Base-by-base conservation (phyloP, 2,797 vertebrate genomes). In the Phrynocephalus guinanensis region DNA sequence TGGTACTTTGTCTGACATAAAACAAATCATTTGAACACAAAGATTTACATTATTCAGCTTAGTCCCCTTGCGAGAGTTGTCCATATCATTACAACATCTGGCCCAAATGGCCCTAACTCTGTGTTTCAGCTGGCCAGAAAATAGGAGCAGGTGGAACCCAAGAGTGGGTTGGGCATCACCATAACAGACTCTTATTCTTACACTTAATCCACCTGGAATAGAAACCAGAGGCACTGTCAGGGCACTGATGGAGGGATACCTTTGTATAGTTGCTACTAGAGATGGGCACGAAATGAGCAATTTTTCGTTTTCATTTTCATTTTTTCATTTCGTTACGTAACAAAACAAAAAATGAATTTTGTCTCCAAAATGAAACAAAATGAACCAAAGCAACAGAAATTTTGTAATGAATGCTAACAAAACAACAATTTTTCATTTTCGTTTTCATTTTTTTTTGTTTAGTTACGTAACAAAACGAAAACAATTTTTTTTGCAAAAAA, bases 21-120 rank as follows among this genome's bases (percentile, higher is more conserved):
- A 48, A 56, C 82, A 87, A 72, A 66, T 89, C 79, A 83, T 67
- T 60, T 90, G 67, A 86, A 86, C 72, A 85, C 70, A 15, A 4
- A 44, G 2, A 8, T 87, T 91, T 86, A 75, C 73, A 90, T 22
- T 48, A 84, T 90, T 95, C 80, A 89, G 11, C 26, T 56, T 15
- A 0, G 30, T n/a, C 71, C 66, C 84, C 72, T 81, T 0, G 0
- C 24, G 71, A 79, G 82, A 22, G 33, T n/a, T 22, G 1, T 8
- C 44, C 28, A 1, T 24, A 89, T 38, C 86, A 71, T 82, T 89
- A 87, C 6, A 10, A 13, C 56, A 20, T 20, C 28, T 1, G 38
- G 18, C 38, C 75, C 11, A 38, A 82, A 22, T 6, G n/a, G n/a
- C 82, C 4, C 20, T n/a, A 85, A 48, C 30, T 76, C 82, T 38